Evolutionary conservation across 2,888 invertebrate genomes (phyloP), one percentile per base, ranked within the genome.

Genomic region (Hirtodrosophila confusa): DNA sequence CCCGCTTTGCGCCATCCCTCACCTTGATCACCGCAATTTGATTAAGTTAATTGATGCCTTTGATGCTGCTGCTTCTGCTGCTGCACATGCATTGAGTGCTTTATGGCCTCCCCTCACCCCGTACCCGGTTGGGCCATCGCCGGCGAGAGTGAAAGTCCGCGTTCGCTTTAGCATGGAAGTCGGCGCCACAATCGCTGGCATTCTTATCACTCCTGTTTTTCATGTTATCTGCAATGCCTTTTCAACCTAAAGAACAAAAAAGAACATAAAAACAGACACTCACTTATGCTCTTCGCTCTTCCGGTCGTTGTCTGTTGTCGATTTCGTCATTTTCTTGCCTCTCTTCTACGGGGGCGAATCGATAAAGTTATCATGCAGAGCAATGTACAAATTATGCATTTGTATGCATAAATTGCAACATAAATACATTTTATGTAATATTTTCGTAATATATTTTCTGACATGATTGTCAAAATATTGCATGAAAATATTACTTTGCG

Each of bases 31-130:
- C 36, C 62, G 61, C 77, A 84, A 84, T 84, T 88, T 75, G 82
- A 84, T 84, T 88, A 84, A 80, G 33, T 73, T 73, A 78, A 75
- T 80, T 69, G 75, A 75, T 80, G 85, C 72, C 69, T 69, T 80
- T 84, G 69, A 66, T 80, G 78, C 63, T 80, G 78, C 63, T 41
- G 55, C 31, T 53, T 43, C 27, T 35, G 39, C 44, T 27, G 60
- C 27, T 63, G 63, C 47, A 57, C 45, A 56, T 48, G 67, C 73
- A 76, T 39, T 54, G 67, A 76, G 67, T 73, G 73, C 43, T 73
- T 61, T 70, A 75, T 75, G 51, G 64, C 35, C 47, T 72, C 17
- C 17, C 17, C 17, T 17, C 17, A 17, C 17, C 17, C 17, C 17
- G 1, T 17, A 17, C 17, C 17, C 17, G 17, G 17, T 17, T 17